Conservation (phyloP, 2,113 vertebrate species). For the Psilopogon haemacephalus region DNA sequence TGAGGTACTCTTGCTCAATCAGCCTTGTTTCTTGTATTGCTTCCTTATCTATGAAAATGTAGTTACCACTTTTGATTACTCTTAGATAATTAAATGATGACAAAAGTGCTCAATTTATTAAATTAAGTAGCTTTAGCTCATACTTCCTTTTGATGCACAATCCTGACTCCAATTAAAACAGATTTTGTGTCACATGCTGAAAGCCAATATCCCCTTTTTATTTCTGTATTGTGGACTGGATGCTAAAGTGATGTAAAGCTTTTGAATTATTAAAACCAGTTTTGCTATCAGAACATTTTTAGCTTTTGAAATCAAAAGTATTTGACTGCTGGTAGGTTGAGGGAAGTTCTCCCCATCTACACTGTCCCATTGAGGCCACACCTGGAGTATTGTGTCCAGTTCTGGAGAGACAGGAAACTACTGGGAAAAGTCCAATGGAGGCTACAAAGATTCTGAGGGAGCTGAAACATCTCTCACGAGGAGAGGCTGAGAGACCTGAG, state of each 20-base stretch:
- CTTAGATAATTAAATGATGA: constrained; percentile 33
- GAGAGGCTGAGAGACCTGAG: too few relatives aligned
- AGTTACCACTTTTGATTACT: constrained; percentile 26
- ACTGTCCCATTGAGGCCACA: too few relatives aligned
- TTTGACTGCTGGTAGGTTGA: too few relatives aligned
- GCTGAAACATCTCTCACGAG: too few relatives aligned
- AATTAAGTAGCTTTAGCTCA: background rate
- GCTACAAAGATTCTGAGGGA: too few relatives aligned
- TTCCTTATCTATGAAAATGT: constrained; percentile 7
- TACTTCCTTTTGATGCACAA: background rate
- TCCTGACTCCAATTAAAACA: background rate
- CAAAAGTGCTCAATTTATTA: background rate
- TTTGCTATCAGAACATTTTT: background rate
- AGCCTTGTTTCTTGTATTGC: background rate
- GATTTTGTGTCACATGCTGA: background rate
- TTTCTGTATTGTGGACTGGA: background rate
- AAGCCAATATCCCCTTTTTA: background rate
- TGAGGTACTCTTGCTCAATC: background rate
- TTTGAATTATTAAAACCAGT: background rate
- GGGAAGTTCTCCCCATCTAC: too few relatives aligned
- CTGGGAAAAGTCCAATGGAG: too few relatives aligned
- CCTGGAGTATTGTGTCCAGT: too few relatives aligned
- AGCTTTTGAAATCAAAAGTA: background rate
- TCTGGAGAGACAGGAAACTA: too few relatives aligned
- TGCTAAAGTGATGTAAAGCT: background rate